A percentile compares a stretch with the other conserved stretches of the same genome.
Conservation (phyloP, 2,797 vertebrate genomes). For the Petrocephalus schoutedeni region DNA sequence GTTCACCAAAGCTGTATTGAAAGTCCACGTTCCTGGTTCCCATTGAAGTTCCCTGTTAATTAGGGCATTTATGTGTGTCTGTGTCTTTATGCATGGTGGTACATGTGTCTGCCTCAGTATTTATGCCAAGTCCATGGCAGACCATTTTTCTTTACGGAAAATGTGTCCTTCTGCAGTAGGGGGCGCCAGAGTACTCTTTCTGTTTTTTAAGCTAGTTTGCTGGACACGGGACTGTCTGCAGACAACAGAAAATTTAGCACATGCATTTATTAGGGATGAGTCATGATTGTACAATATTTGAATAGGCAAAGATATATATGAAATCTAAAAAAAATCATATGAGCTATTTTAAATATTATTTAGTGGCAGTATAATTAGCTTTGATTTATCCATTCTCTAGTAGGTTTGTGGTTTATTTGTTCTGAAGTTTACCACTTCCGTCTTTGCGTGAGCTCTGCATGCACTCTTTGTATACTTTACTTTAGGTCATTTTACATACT, state of each 20-base stretch:
- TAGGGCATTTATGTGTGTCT: not conserved
- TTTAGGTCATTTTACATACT: not conserved
- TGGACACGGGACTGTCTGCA: not conserved
- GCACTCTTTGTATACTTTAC: not conserved
- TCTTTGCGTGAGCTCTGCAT: not conserved
- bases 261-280: not conserved
- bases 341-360: not conserved
- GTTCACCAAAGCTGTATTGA: not conserved
- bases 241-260: not conserved
- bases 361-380: not conserved
- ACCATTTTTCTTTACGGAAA: too few species aligned
- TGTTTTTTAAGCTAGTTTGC: not conserved
- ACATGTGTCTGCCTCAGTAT: not conserved
- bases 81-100: not conserved
- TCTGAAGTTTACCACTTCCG: not conserved
- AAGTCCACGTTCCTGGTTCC: not conserved
- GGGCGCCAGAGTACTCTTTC: slow-evolving; percentile 33
- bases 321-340: not conserved
- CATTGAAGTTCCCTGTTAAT: not conserved
- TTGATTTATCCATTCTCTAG: not conserved
- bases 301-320: not conserved
- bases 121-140: not conserved
- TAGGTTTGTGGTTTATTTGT: not conserved
- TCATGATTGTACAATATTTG: not conserved
- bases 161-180: slow-evolving; percentile 38